These are phyloP conservation scores for Typhlichthys eigenmanni DNA, from an alignment of 2,797 vertebrate genomes.

Conservation along the genomic window DNA sequence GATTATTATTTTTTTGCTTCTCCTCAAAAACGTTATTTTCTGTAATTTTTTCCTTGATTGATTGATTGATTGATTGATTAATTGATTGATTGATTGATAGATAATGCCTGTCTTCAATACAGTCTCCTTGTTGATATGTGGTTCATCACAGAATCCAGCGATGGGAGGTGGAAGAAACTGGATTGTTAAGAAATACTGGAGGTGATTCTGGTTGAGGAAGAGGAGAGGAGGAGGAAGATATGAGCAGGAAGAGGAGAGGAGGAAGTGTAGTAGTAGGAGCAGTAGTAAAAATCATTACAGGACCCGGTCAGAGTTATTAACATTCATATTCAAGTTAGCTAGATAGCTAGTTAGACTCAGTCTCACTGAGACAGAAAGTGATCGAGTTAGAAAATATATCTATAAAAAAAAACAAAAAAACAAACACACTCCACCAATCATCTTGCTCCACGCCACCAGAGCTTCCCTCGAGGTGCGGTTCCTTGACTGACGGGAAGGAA, in stretches of 20 bases:
- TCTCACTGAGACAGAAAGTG: slow-evolving; percentile 86
- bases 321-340: slow-evolving; percentile 81
- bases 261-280: slow-evolving; percentile 11
- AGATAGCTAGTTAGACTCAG: slow-evolving; percentile 90
- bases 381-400: slow-evolving; percentile 57
- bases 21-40: slow-evolving; percentile 44
- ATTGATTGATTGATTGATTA: slow-evolving; percentile 77
- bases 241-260: slow-evolving; percentile 39
- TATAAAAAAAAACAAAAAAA: slow-evolving; percentile 47
- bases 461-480: slow-evolving; percentile 75
- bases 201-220: slow-evolving; percentile 68
- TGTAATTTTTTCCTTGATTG: slow-evolving; percentile 81
- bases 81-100: slow-evolving; percentile 80
- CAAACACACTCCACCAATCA: slow-evolving; percentile 55
- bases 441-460: slow-evolving; percentile 77
- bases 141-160: slow-evolving; percentile 78
- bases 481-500: slow-evolving; percentile 72
- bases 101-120: slow-evolving; percentile 94
- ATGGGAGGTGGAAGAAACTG: slow-evolving; percentile 72
- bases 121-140: slow-evolving; percentile 88
- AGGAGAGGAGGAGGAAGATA: slow-evolving; percentile 18
- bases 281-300: slow-evolving; percentile 43
- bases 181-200: slow-evolving; percentile 59
- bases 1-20: slow-evolving; percentile 74
- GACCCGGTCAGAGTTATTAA: slow-evolving; percentile 71